Base-by-base conservation (phyloP, 2,797 vertebrate genomes). In the Anguilla megastoma region DNA sequence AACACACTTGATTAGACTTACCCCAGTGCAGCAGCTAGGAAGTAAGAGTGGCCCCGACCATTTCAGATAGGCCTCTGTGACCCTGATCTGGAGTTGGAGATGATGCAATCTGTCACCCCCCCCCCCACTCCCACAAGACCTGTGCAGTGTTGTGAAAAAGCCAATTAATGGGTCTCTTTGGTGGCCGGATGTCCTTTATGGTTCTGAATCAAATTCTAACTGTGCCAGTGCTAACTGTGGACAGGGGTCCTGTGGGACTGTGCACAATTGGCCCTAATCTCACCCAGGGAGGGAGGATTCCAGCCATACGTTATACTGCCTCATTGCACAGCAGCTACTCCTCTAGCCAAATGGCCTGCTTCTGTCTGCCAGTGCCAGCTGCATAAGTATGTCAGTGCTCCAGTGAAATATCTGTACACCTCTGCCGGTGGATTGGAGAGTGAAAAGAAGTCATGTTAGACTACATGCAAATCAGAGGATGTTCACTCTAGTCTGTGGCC, bases 11-110 rank as follows among this genome's bases (percentile, higher is more conserved):
- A 9, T 8, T 30, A 30, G 10, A 30, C 66, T 9, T 87, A 90
- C 91, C 95, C 92, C 92, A 95, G 91, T 96, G 96, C 86, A 94
- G 91, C n/a, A 96, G 93, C 89, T 96, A 95, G 90, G 96, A 95
- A 2, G 94, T 94, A 88, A 95, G 97, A 87, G 95, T 95, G 86
- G 96, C 95, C 89, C 97, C 95, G 94, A 96, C 95, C 91, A 94
- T 94, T 93, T 97, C 96, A 91, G 95, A 97, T 21, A 24, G 58
- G 58, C 58, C 58, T 52, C 50, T 52, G 50, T 52, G 10, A 52
- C 6, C 50, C 50, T 52, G 50, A 52, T 52, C 50, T 52, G 50
- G 50, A 52, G 50, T 52, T 7, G 50, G 9, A 52, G 50, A 52
- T 52, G 50, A 52, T 52, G 50, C 50, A 52, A 10, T 52, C 50